Evolutionary conservation across 1,140 invertebrate species (phyloP).

Genomic region (Drosophila ananassae): DNA sequence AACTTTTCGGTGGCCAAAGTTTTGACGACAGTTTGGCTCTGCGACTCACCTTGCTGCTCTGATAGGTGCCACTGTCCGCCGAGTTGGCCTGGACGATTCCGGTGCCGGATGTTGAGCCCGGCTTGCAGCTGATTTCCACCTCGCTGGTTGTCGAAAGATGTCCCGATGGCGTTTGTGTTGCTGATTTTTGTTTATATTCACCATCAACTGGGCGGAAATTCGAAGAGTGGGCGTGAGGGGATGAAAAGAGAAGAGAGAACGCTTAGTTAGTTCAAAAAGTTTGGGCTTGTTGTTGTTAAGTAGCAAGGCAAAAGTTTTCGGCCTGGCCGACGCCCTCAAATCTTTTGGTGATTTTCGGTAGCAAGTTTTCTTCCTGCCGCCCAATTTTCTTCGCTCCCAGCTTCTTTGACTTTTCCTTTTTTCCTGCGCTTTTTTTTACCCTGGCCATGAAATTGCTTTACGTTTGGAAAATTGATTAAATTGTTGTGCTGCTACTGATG

Average conservation of each 20-base stretch:
- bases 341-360: constrained; percentile 69
- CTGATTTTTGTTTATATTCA: constrained; percentile 85
- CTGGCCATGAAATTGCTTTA: constrained; percentile 70
- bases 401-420: constrained; percentile 22
- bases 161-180: constrained; percentile 84
- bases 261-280: constrained; percentile 69
- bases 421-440: constrained; percentile 8
- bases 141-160: constrained; percentile 84
- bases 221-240: constrained; percentile 6
- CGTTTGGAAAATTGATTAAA: constrained; percentile 79
- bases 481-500: constrained; percentile 57
- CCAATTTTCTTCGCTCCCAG: constrained; percentile 50
- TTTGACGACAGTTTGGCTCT: constrained; percentile 40
- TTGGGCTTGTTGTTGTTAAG: constrained; percentile 47
- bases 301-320: constrained; percentile 65
- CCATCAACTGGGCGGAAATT: constrained; percentile 74
- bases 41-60: constrained; percentile 81
- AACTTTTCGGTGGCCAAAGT: constrained; percentile 49
- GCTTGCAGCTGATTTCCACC: constrained; percentile 83
- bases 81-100: constrained; percentile 50
- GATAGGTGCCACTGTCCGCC: constrained; percentile 74
- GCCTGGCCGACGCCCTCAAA: constrained; percentile 48
- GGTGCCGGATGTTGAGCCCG: constrained; percentile 61
- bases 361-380: constrained; percentile 58
- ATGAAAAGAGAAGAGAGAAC: constrained; percentile 31